Conservation (phyloP, 37 sponge, comb jelly and placozoan species). For the Theonella swinhoei region DNA sequence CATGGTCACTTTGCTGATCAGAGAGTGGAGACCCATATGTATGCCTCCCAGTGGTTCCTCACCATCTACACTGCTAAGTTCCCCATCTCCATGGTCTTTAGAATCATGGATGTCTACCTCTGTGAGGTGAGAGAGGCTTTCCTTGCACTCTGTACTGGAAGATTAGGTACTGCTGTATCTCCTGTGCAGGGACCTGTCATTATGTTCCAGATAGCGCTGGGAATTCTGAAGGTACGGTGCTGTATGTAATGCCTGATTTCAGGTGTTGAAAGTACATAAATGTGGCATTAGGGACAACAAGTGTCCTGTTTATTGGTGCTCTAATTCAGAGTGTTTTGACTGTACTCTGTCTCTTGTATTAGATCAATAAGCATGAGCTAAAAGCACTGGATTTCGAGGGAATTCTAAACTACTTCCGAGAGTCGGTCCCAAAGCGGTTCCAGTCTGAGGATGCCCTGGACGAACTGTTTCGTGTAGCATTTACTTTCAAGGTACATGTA, state of each 20-base stretch:
- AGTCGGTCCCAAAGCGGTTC: constrained; percentile 83
- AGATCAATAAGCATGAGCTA: constrained; percentile 62
- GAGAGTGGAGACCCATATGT: constrained; percentile 95
- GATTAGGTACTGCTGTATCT: no score
- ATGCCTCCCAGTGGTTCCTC: constrained; percentile 98
- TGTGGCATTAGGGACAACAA: not conserved
- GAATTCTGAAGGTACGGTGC: constrained; percentile 71
- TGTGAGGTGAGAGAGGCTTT: constrained; percentile 63
- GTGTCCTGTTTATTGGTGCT: no score
- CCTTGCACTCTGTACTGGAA: no score
- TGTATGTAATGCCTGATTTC: no score
- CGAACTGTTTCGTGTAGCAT: constrained; percentile 49
- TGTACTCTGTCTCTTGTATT: not conserved
- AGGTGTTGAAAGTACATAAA: not conserved
- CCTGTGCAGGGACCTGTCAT: constrained; percentile 32
- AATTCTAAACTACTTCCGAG: constrained; percentile 94
- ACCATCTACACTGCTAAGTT: constrained; percentile 98
- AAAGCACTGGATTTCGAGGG: constrained; percentile 84
- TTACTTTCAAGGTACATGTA: constrained; percentile 49
- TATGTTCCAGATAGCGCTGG: constrained; percentile 69
- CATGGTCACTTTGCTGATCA: constrained; percentile 73
- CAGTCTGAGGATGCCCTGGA: constrained; percentile 69
- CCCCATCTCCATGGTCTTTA: constrained; percentile 86
- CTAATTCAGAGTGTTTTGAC: no score
- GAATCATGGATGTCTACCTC: constrained; percentile 94